Conservation (phyloP, 2,888 invertebrate genomes). For the Beris morrisii region DNA sequence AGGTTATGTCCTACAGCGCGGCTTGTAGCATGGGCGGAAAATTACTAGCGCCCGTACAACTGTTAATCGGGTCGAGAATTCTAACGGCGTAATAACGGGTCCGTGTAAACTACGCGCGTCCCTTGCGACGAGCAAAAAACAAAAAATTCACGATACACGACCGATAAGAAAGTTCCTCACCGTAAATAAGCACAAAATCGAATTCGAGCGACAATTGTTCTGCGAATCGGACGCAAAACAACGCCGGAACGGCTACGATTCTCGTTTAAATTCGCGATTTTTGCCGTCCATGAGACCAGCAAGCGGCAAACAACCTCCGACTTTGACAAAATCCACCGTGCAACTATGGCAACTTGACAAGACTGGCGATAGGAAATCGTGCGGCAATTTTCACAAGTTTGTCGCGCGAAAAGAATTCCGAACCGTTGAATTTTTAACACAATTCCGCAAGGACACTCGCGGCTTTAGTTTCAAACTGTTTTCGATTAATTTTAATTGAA, state of each 20-base stretch:
- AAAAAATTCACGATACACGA: background rate
- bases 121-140: background rate
- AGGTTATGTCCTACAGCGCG: background rate
- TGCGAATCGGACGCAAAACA: too few species aligned
- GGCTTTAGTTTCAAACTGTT: constrained; percentile 4
- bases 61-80: too few species aligned
- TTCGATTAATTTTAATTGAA: constrained; percentile 11
- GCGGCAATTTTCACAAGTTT: background rate
- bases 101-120: too few species aligned
- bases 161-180: background rate
- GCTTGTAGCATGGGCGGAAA: too few species aligned
- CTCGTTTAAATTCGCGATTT: constrained; percentile 11
- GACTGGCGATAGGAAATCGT: background rate
- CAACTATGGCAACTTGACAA: constrained; percentile 22
- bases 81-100: too few species aligned
- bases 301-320: constrained; percentile 4
- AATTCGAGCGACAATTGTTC: background rate
- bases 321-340: constrained; percentile 1
- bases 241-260: too few species aligned
- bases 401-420: background rate
- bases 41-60: too few species aligned
- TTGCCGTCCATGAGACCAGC: constrained; percentile 16
- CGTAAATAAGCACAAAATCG: constrained; percentile 14
- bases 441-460: background rate
- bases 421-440: background rate